These are phyloP conservation scores for Diabrotica balteata DNA, from an alignment of 2,888 invertebrate species.

Conservation along the genomic window DNA sequence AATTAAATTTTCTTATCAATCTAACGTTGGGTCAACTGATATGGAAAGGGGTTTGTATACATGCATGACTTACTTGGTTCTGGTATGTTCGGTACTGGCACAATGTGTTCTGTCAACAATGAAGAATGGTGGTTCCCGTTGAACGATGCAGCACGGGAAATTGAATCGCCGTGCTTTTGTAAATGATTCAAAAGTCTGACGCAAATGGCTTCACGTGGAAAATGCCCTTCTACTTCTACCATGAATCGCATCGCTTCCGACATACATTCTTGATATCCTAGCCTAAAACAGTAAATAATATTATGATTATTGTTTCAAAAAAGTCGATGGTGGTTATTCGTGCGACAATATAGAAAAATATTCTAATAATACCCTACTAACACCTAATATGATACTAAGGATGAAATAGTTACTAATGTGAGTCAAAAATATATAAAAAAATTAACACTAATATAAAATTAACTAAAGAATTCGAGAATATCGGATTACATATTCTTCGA, in stretches of 20 bases:
- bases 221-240: conserved; percentile 83
- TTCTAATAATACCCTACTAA: too few species aligned
- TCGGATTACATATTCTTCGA: too few species aligned
- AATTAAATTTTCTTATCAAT: too few species aligned
- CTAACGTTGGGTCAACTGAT: too few species aligned
- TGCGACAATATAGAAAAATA: too few species aligned
- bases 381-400: too few species aligned
- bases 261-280: conserved; percentile 91
- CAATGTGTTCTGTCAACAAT: conserved; percentile 53
- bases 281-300: conserved; percentile 53
- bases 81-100: conserved; percentile 33
- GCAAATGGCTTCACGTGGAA: conserved; percentile 81
- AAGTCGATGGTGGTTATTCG: too few species aligned
- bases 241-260: conserved; percentile 90
- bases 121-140: conserved; percentile 17
- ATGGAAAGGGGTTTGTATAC: neutral
- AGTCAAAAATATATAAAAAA: too few species aligned
- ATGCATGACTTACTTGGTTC: conserved; percentile 27
- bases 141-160: conserved; percentile 52
- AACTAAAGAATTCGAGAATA: too few species aligned
- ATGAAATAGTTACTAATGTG: too few species aligned
- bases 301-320: too few species aligned
- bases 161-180: conserved; percentile 80
- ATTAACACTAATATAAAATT: too few species aligned
- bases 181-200: conserved; percentile 82